Evolutionary conservation across 1,140 invertebrate species (phyloP).

Genomic region (Heliconius hermathena): DNA sequence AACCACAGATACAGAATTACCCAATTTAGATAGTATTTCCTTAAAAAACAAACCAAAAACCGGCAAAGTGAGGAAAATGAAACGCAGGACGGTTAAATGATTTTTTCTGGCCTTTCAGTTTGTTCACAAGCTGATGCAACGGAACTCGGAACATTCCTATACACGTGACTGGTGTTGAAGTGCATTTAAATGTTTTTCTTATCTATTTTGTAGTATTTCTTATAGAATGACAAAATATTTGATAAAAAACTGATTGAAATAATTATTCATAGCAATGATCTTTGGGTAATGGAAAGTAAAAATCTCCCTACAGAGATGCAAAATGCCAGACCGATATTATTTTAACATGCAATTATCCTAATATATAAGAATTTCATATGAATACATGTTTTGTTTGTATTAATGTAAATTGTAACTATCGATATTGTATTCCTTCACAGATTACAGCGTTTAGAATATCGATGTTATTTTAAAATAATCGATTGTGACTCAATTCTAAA

Average conservation of each 20-base stretch:
- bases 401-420: not conserved
- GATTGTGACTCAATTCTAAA: no score
- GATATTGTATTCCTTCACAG: not conserved
- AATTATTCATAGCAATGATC: no score
- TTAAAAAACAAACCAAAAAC: slow-evolving; percentile 59
- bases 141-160: slow-evolving; percentile 51
- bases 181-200: slow-evolving; percentile 41
- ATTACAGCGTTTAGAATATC: not conserved
- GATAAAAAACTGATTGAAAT: no score
- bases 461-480: not conserved
- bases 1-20: slow-evolving; percentile 54
- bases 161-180: slow-evolving; percentile 59
- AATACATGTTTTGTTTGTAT: not conserved
- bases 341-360: not conserved
- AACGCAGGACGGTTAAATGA: slow-evolving; percentile 77
- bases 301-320: no score
- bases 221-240: not conserved
- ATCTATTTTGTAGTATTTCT: not conserved
- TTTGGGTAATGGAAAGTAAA: no score
- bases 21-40: slow-evolving; percentile 65
- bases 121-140: slow-evolving; percentile 65
- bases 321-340: not conserved
- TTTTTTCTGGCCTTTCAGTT: slow-evolving; percentile 73
- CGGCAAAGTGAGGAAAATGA: slow-evolving; percentile 69
- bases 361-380: slow-evolving; percentile 10